Evolutionary conservation across 2,113 vertebrate species (phyloP).

Genomic region (Salminus brasiliensis): DNA sequence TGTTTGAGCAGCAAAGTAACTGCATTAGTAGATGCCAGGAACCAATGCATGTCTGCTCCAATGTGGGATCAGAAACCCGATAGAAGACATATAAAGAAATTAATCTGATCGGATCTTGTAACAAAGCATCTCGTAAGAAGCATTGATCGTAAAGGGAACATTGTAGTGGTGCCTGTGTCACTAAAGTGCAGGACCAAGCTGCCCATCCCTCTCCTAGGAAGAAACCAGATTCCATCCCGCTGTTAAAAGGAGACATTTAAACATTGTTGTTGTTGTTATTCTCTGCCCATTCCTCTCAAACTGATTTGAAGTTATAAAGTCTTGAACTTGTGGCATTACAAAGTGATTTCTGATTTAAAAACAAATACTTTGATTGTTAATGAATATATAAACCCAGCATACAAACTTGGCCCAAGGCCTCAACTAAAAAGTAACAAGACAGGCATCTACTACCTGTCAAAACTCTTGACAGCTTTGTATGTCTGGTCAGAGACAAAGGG

Average conservation of each 20-base stretch:
- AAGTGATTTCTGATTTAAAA: constrained; percentile 23
- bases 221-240: background rate
- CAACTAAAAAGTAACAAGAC: constrained; percentile 28
- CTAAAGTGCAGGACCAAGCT: background rate
- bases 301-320: background rate
- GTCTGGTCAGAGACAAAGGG: constrained; percentile 40
- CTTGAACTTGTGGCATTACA: background rate
- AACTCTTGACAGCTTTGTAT: constrained; percentile 6
- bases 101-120: too few species aligned
- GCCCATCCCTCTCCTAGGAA: background rate
- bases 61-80: too few species aligned
- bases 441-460: constrained; percentile 16
- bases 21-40: too few species aligned
- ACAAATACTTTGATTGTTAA: constrained; percentile 5
- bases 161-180: too few species aligned
- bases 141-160: too few species aligned
- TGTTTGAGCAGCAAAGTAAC: background rate
- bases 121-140: too few species aligned
- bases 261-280: background rate
- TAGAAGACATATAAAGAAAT: too few species aligned
- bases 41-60: too few species aligned
- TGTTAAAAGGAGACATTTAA: background rate
- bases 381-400: constrained; percentile 33
- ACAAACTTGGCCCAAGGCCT: constrained; percentile 25
- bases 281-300: background rate